Evolutionary conservation across 2,113 vertebrate species (phyloP).

Genomic region (Saguinus midas): DNA sequence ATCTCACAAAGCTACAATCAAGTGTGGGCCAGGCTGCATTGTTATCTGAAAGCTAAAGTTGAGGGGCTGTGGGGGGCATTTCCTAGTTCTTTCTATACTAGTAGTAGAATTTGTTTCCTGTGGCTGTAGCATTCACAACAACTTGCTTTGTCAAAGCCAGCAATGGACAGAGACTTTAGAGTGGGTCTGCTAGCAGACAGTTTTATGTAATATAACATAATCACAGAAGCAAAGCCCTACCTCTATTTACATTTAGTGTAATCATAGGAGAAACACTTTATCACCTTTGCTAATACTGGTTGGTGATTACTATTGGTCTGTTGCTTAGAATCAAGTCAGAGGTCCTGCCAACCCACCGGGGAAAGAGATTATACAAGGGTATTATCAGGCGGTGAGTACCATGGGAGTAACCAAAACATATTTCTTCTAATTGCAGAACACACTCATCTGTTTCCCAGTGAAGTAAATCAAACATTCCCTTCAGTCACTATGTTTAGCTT

Average conservation of each 20-base stretch:
- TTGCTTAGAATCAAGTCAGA: background rate
- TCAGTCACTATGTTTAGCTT: background rate
- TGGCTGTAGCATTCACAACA: background rate
- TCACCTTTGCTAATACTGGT: background rate
- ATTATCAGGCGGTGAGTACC: background rate
- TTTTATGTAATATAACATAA: background rate
- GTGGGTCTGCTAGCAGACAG: background rate
- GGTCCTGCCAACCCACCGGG: background rate
- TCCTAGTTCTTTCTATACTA: background rate
- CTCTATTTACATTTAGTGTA: background rate
- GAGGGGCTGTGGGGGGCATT: too few relatives aligned
- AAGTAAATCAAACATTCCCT: background rate
- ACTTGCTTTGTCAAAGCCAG: background rate
- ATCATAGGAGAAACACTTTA: background rate
- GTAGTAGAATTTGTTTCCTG: background rate
- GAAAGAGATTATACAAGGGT: background rate
- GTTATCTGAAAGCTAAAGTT: background rate
- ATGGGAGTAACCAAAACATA: background rate
- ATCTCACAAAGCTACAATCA: background rate
- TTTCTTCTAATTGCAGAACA: background rate
- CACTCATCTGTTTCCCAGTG: background rate
- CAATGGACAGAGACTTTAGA: background rate
- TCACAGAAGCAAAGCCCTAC: background rate
- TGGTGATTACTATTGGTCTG: background rate
- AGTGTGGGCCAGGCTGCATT: background rate